These are phyloP conservation scores for Idaea straminata DNA, from an alignment of 2,888 invertebrate species.

Conservation along the genomic window DNA sequence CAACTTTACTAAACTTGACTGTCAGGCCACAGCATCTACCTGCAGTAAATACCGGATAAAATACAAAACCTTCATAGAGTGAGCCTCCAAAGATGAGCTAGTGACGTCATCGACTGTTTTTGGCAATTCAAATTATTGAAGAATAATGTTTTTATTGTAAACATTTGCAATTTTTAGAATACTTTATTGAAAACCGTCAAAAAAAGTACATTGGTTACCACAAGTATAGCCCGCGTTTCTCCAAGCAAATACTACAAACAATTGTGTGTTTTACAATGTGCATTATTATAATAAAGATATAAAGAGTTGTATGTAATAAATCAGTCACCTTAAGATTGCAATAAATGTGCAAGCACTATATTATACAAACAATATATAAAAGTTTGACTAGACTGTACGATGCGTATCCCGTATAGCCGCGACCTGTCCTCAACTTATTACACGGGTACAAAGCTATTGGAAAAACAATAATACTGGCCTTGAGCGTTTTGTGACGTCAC, in stretches of 20 bases:
- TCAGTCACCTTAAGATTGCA: conserved; percentile 50
- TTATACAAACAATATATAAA: conserved; percentile 67
- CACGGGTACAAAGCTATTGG: too few species aligned
- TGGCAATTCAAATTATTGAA: too few species aligned
- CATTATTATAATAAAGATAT: conserved; percentile 23
- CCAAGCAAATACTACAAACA: neutral
- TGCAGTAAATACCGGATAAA: too few species aligned
- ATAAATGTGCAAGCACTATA: conserved; percentile 59
- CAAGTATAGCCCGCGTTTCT: neutral
- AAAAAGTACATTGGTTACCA: neutral
- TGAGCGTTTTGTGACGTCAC: too few species aligned
- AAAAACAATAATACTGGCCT: too few species aligned
- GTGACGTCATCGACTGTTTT: too few species aligned
- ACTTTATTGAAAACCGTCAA: neutral
- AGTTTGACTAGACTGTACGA: conserved; percentile 77
- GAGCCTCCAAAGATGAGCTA: too few species aligned
- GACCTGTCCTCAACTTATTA: neutral
- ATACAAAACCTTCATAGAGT: too few species aligned
- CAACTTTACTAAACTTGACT: too few species aligned
- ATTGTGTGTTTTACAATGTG: neutral
- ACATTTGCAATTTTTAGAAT: too few species aligned
- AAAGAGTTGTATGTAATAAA: conserved; percentile 31
- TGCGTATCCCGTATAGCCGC: conserved; percentile 26
- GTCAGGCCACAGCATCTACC: too few species aligned
- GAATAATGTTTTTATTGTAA: too few species aligned